Base-by-base conservation (phyloP, 2,797 vertebrate species). In the Phoebastria nigripes region DNA sequence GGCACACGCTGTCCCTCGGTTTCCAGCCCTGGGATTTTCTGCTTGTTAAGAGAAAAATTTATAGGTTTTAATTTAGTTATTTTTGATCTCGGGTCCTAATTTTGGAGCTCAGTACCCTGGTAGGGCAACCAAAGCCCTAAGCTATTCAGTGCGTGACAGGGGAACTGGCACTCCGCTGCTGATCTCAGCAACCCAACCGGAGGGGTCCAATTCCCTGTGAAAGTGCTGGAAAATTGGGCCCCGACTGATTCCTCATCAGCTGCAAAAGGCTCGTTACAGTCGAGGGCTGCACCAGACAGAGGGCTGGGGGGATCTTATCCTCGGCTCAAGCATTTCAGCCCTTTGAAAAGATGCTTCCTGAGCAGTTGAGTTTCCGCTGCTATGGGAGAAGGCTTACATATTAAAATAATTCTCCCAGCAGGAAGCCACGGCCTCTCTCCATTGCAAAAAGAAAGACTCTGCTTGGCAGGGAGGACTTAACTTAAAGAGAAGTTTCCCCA, bases 21-120 rank as follows among this genome's bases (percentile, higher is more conserved):
- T 88, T 91, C 73, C 82, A 97, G 96, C 84, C 33, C 65, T 89
- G 90, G 91, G 94, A 94, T 59, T 86, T 95, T 91, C 78, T 93
- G 85, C 95, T 94, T 49, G 74, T 92, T 93, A 94, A 84, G 37
- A 90, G 56, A 74, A 94, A 94, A 90, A 91, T 77, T 89, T 86
- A 87, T 93, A 96, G 94, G 87, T 96, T 93, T 96, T 80, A 89
- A 90, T 95, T 85, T 88, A 90, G 94, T 92, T 95, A 96, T 95
- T 90, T 93, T 92, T 93, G 84, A 91, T 77, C 77, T 91, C 2
- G 4, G 81, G 91, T 94, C 93, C 96, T 96, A 95, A 94, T 97
- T 97, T 88, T 84, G 92, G 90, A 96, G 90, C 86, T 93, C 26
- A 26, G 59, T 82, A 92, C 88, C 82, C 94, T 86, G 79, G 73